Percentiles rank a stretch among this genome's conserved stretches.
Conservation (phyloP, 2,888 invertebrate species). For the Neuroscelio doddi region DNA sequence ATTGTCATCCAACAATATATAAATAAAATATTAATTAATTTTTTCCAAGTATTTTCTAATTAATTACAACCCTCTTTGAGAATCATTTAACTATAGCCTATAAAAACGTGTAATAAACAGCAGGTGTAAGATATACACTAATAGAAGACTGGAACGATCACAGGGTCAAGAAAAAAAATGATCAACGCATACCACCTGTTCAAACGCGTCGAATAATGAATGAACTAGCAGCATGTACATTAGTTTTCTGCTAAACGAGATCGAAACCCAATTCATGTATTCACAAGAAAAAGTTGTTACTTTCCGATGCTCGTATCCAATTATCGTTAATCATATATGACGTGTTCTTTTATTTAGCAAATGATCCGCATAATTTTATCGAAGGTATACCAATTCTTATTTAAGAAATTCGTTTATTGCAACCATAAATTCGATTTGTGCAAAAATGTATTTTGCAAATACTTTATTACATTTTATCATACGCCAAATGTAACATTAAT, state of each 20-base stretch:
- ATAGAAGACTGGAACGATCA: conserved; percentile 33
- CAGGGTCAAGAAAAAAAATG: conserved; percentile 28
- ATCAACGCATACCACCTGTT: conserved; percentile 44
- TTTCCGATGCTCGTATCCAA: background rate
- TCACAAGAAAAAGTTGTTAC: background rate
- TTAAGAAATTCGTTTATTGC: background rate
- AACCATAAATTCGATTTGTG: too few species aligned
- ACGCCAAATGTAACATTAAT: too few species aligned
- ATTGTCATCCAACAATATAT: too few species aligned
- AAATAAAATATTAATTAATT: too few species aligned
- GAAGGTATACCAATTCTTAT: too few species aligned
- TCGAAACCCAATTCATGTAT: conserved; percentile 26
- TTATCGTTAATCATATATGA: background rate
- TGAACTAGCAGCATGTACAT: conserved; percentile 36
- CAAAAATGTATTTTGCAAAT: too few species aligned
- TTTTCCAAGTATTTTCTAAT: too few species aligned
- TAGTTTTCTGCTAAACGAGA: conserved; percentile 30
- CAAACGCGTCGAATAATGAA: conserved; percentile 43
- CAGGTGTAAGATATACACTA: conserved; percentile 36
- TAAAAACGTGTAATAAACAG: background rate
- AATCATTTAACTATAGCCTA: too few species aligned
- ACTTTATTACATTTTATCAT: too few species aligned
- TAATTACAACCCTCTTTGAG: too few species aligned
- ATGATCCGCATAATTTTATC: background rate
- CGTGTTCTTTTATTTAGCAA: too few species aligned